phyloP scores from a whole-genome alignment of 37 sponge, comb jelly and placozoan species.

The Amphimedon queenslandica region DNA sequence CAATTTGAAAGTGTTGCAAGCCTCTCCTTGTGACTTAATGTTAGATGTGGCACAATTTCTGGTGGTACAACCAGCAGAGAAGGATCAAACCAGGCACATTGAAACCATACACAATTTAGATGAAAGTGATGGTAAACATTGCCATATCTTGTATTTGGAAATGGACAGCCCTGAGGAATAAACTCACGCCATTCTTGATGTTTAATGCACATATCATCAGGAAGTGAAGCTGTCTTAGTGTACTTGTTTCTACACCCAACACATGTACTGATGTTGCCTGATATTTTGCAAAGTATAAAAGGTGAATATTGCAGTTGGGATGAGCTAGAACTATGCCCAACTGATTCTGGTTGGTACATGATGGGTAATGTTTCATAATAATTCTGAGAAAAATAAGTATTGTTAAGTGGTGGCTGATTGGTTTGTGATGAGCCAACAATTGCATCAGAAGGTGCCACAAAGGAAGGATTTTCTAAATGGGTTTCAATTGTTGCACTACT shows the following conservation, averaged over 20 bases:
- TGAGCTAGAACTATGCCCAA: background rate
- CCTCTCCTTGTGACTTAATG: background rate
- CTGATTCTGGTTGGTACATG: background rate
- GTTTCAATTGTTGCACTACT: background rate
- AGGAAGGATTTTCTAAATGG: background rate
- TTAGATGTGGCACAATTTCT: background rate
- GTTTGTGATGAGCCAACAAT: background rate
- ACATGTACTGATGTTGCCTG: constrained; percentile 26
- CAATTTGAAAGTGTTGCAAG: background rate
- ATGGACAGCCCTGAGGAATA: background rate
- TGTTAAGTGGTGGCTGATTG: background rate
- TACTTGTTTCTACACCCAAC: constrained; percentile 25
- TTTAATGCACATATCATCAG: constrained; percentile 24
- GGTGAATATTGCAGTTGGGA: constrained; percentile 2
- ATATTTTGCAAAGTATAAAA: constrained; percentile 16
- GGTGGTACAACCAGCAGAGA: constrained; percentile 19
- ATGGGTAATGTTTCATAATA: background rate
- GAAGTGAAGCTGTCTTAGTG: constrained; percentile 12
- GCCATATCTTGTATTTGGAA: background rate
- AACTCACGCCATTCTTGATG: constrained; percentile 34
- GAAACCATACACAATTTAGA: constrained; percentile 26
- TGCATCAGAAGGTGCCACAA: background rate
- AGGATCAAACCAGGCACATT: constrained; percentile 13
- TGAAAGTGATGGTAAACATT: constrained; percentile 20
- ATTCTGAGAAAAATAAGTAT: background rate